Conservation (phyloP, 2,113 vertebrate species). For the Ptilonorhynchus violaceus region DNA sequence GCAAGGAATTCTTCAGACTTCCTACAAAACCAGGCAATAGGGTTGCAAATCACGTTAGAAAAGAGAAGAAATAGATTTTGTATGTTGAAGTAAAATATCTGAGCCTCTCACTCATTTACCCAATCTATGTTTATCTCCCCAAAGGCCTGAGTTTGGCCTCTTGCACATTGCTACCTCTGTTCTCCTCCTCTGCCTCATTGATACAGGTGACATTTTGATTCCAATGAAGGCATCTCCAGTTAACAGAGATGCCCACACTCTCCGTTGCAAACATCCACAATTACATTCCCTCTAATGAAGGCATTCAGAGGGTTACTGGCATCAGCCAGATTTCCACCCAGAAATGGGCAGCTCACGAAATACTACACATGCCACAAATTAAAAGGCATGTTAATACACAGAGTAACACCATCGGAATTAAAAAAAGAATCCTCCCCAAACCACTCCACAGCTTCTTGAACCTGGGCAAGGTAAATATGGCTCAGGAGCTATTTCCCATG, state of each 20-base stretch:
- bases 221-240: background rate
- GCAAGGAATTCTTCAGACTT: background rate
- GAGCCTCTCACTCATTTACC: background rate
- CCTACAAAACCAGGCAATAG: background rate
- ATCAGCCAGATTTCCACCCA: background rate
- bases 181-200: background rate
- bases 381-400: background rate
- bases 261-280: background rate
- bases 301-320: background rate
- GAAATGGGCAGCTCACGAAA: background rate
- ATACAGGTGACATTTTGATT: background rate
- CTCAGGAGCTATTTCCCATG: background rate
- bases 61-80: background rate
- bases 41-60: background rate
- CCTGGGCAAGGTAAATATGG: background rate
- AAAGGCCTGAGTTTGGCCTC: background rate
- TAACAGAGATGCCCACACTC: background rate
- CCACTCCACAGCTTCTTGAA: background rate
- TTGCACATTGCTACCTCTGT: background rate
- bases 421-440: background rate
- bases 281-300: background rate
- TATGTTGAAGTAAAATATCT: background rate
- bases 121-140: background rate
- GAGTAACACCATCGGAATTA: background rate
- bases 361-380: background rate